Percentiles rank a stretch among this genome's conserved stretches.
phyloP scores from a whole-genome alignment of 2,888 invertebrate genomes.

The Nymphalis c-album region DNA sequence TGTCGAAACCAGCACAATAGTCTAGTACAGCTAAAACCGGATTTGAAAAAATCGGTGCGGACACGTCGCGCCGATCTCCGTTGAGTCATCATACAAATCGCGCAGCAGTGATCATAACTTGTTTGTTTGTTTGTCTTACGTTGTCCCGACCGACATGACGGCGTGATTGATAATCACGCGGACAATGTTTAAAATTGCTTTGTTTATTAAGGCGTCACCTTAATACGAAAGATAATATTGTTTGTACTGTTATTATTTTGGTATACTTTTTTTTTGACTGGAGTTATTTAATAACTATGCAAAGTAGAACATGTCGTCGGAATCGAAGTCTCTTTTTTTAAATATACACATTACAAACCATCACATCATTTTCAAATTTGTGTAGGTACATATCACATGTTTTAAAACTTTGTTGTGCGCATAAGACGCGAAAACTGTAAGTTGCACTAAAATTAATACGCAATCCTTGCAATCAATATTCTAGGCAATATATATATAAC shows the following conservation, averaged over 20 bases:
- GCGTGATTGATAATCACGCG: constrained; percentile 20
- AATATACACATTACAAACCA: too few relatives aligned
- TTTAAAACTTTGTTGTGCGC: too few relatives aligned
- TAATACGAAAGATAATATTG: neutral
- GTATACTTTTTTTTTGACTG: too few relatives aligned
- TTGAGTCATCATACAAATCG: constrained; percentile 49
- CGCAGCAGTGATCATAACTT: constrained; percentile 12
- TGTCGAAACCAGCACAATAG: constrained; percentile 39
- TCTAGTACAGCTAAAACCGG: constrained; percentile 58
- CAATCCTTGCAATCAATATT: too few relatives aligned
- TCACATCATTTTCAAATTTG: too few relatives aligned
- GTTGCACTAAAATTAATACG: too few relatives aligned
- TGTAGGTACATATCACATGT: too few relatives aligned
- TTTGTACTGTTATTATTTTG: neutral
- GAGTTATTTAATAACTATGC: too few relatives aligned
- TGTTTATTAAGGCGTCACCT: neutral
- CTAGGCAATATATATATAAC: too few relatives aligned
- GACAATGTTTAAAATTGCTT: neutral
- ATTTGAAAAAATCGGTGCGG: constrained; percentile 57
- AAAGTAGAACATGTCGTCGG: too few relatives aligned
- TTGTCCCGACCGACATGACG: constrained; percentile 1
- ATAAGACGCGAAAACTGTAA: too few relatives aligned
- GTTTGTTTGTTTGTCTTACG: constrained; percentile 18
- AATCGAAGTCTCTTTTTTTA: too few relatives aligned
- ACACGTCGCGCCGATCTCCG: constrained; percentile 48